A percentile compares a stretch with the other conserved stretches of the same genome.
phyloP scores from a whole-genome alignment of 2,888 invertebrate genomes.

The Didymodactylos carnosus region DNA sequence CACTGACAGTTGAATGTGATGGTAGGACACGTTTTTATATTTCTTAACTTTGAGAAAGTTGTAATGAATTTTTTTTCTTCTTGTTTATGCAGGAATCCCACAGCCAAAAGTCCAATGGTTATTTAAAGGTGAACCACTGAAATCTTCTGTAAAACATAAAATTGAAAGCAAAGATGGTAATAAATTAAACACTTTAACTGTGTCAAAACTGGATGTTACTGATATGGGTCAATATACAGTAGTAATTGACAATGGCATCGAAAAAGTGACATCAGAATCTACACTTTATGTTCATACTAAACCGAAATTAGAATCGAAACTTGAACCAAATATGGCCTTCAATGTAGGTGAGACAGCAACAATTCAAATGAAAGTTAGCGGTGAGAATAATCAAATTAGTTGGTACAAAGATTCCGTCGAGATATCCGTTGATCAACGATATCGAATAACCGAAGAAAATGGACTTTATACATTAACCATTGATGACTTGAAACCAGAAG shows the following conservation, averaged over 20 bases:
- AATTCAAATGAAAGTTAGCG: not conserved
- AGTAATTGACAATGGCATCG: not conserved
- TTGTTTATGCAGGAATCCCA: not conserved
- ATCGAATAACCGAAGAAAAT: not conserved
- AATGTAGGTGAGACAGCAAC: not conserved
- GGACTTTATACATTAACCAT: not conserved
- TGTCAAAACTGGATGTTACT: not conserved
- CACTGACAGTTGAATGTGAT: not conserved
- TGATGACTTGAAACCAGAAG: slow-evolving; percentile 1
- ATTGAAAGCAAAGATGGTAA: not conserved
- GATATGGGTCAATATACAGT: not conserved
- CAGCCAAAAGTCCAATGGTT: not conserved
- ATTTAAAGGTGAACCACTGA: not conserved
- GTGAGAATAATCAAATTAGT: not conserved
- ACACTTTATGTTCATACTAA: not conserved
- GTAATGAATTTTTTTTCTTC: no score
- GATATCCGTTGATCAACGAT: not conserved
- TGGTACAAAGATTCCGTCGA: not conserved
- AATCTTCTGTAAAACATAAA: not conserved
- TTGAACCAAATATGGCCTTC: not conserved
- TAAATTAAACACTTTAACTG: not conserved
- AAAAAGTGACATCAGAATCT: not conserved
- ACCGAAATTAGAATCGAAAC: not conserved
- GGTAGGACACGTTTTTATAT: not conserved
- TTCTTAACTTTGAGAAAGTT: no score